Evolutionary conservation across 2,888 invertebrate species (phyloP).

Genomic region (Lycia hirtaria): DNA sequence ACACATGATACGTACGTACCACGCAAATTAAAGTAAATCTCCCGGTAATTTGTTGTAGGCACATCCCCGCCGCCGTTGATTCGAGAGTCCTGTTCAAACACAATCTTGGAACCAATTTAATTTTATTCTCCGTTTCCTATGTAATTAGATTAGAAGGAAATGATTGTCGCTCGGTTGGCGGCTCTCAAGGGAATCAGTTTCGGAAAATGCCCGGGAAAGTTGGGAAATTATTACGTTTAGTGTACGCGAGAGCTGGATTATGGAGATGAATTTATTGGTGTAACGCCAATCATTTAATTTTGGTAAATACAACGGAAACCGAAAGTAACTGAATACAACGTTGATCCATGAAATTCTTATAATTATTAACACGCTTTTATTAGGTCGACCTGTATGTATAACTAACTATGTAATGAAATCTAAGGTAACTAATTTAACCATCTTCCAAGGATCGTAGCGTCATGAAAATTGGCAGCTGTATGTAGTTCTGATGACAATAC

Average conservation of each 20-base stretch:
- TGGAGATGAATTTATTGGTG: not conserved
- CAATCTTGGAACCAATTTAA: constrained; percentile 32
- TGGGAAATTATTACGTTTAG: constrained; percentile 11
- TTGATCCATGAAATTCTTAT: no score
- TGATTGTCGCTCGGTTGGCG: constrained; percentile 25
- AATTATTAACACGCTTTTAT: no score
- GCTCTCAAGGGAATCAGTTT: constrained; percentile 20
- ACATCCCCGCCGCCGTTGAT: constrained; percentile 11
- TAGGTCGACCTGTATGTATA: no score
- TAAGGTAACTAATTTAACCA: no score
- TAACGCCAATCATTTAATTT: not conserved
- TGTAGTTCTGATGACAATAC: no score
- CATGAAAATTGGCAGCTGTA: no score
- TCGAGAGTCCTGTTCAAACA: constrained; percentile 26
- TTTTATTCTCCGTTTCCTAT: constrained; percentile 32
- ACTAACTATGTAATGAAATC: no score
- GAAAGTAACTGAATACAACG: no score
- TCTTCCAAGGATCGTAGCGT: no score
- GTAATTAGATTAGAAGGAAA: constrained; percentile 30
- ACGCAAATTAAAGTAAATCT: constrained; percentile 4
- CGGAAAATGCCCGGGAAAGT: constrained; percentile 5
- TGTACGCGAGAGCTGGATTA: not conserved
- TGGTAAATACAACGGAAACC: not conserved
- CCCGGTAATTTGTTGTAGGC: constrained; percentile 11
- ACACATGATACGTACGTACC: constrained; percentile 5